Conservation (phyloP, 2,113 vertebrate genomes). For the Mus musculus region GRCm39 chr4:56118501-56119000, state of each 20-base stretch:
- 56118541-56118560: background rate
- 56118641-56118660: background rate
- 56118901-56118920: background rate
- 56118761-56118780: background rate
- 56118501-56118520: background rate
- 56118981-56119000: background rate
- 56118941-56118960: background rate
- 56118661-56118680: background rate
- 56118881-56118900: background rate
- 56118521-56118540: background rate
- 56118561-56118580: background rate
- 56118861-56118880: background rate
- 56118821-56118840: background rate
- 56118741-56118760: background rate
- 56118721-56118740: background rate
- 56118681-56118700: background rate
- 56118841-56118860: conserved; percentile 20
- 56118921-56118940: background rate
- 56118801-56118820: background rate
- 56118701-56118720: background rate
- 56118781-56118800: background rate
- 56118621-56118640: background rate
- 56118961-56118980: background rate
- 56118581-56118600: background rate
- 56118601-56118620: background rate